phyloP scores from a whole-genome alignment of 2,888 invertebrate genomes.

The Alentia gelatinosa region DNA sequence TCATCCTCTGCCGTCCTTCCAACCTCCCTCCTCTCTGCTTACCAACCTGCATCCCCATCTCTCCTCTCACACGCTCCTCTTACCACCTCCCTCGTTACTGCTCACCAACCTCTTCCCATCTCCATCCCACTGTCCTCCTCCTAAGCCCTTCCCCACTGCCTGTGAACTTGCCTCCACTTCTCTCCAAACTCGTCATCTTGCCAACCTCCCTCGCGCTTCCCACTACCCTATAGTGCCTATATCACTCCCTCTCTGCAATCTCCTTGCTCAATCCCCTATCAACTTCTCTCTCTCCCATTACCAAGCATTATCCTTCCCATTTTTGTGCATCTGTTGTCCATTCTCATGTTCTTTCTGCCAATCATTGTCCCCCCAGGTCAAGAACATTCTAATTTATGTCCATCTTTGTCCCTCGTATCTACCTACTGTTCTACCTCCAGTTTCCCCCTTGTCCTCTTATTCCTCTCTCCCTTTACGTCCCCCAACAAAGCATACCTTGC shows the following conservation, averaged over 20 bases:
- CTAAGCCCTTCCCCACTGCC: not conserved
- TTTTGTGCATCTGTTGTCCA: not conserved
- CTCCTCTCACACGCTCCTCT: not conserved
- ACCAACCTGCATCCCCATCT: not conserved
- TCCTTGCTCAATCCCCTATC: not conserved
- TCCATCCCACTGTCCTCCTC: not conserved
- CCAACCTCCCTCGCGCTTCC: not conserved
- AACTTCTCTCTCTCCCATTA: not conserved
- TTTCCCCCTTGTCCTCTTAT: not conserved
- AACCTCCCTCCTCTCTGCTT: not conserved
- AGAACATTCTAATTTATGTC: no score
- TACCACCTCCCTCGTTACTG: not conserved
- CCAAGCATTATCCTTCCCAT: not conserved
- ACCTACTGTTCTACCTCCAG: no score
- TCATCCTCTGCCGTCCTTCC: not conserved
- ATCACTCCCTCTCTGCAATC: not conserved
- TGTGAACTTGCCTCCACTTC: not conserved
- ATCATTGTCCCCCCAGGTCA: no score
- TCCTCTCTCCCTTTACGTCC: not conserved
- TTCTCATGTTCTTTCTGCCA: not conserved
- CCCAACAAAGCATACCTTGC: no score
- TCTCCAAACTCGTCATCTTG: not conserved
- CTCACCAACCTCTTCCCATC: not conserved
- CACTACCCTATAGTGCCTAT: no score
- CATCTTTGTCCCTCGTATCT: no score